Percentiles rank a stretch among this genome's conserved stretches.
phyloP scores from a whole-genome alignment of 2,888 invertebrate species.

The Hydrotaea cyrtoneurina region DNA sequence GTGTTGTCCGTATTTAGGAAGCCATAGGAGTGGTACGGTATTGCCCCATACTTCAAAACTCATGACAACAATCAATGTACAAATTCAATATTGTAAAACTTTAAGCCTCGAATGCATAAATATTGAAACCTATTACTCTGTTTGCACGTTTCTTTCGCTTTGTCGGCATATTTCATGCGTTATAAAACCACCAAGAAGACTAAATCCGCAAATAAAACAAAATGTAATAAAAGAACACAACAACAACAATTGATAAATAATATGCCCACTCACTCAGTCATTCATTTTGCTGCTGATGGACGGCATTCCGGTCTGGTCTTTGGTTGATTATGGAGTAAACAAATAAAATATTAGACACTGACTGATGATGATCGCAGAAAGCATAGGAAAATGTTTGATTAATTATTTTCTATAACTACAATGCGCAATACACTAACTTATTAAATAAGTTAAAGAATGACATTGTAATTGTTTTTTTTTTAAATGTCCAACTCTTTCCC shows the following conservation, averaged over 20 bases:
- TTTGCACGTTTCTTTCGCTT: slow-evolving; percentile 66
- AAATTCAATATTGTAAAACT: slow-evolving; percentile 70
- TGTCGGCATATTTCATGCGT: slow-evolving; percentile 70
- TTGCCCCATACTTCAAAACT: not conserved
- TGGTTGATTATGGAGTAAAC: slow-evolving; percentile 13
- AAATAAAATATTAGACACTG: not conserved
- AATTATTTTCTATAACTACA: slow-evolving; percentile 42
- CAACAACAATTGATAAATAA: slow-evolving; percentile 42
- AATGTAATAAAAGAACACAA: slow-evolving; percentile 14
- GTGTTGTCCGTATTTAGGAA: not conserved
- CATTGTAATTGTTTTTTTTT: no score
- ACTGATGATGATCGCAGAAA: no score
- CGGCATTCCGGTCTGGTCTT: not conserved
- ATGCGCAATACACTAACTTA: no score
- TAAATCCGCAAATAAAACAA: slow-evolving; percentile 52
- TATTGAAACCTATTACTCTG: slow-evolving; percentile 67
- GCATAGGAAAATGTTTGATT: slow-evolving; percentile 31
- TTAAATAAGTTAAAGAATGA: no score
- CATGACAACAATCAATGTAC: slow-evolving; percentile 40
- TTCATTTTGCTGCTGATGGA: not conserved
- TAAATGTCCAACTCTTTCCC: no score
- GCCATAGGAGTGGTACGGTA: not conserved
- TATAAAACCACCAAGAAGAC: slow-evolving; percentile 2
- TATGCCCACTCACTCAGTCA: not conserved
- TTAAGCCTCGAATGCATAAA: slow-evolving; percentile 66